Base-by-base conservation (phyloP, 2,797 vertebrate genomes). In the Parauchenoglanis punctatus region DNA sequence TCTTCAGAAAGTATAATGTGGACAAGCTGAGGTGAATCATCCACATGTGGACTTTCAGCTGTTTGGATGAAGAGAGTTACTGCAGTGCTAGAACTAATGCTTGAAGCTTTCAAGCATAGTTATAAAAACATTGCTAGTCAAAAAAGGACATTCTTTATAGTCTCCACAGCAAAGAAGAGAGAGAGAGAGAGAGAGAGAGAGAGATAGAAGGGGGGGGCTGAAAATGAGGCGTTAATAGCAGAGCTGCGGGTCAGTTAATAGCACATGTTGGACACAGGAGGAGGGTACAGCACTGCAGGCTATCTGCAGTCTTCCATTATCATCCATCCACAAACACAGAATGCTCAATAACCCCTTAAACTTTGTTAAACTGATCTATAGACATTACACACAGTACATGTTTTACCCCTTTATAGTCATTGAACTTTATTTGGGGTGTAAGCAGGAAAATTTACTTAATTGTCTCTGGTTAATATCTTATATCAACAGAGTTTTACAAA, bases 41-140 rank as follows among this genome's bases (percentile, higher is more conserved):
- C 78, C 83, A 54, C 81, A 83, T 88, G 61, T 82, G 72, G 56
- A 84, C 17, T 72, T 65, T 70, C 81, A 80, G 75, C 59, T 86
- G 87, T 40, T 86, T 81, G 58, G 75, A 80, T 25, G 80, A 83
- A 86, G 12, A 65, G 65, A 72, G 59, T 58, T 80, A 80, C 31
- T 58, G 28, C 76, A 35, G 77, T 61, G 56, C 35, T 44, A 61
- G 56, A 61, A 81, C 11, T 54, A 20, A 86, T 65, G 35, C 54
- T 49, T 63, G 65, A 75, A 84, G 70, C 68, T 89, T 31, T 35
- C 44, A 72, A 81, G 52, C 67, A 10, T 56, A 63, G 61, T 80
- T 63, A 18, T 49, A 46, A 86, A 89, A 90, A 86, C 70, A 85
- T 12, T 63, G 46, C 13, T 35, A 88, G 46, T 59, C 88, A 87